Base-by-base conservation (phyloP, 2,888 invertebrate species). In the Lepidochrysops patricia region DNA sequence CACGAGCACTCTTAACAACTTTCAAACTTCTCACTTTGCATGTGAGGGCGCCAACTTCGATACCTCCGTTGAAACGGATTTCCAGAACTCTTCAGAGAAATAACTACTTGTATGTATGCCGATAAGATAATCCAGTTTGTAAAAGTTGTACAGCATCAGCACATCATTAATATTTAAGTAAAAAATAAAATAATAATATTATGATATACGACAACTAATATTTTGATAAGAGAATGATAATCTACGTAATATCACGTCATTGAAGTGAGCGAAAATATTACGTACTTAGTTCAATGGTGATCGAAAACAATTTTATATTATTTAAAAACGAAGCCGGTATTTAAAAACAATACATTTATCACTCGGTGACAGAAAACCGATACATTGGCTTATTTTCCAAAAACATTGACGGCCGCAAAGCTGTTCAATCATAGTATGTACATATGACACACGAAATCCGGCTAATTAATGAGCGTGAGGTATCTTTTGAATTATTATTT, bases 351-450 rank as follows among this genome's bases (percentile, higher is more conserved):
- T 12, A 43, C 19, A 43, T 43, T 43, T 43, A 43, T 43, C 43
- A 43, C 4, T 12, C 19, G 43, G 6, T 19, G 43, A 43, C 43
- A 43, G 43, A 19, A 43, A 43, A 43, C 19, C 43, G 19, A 43
- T 43, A 43, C 19, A 19, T 43, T 43, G 43, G 43, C 43, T 43
- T 43, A 43, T 43, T 43, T 43, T 43, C 43, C 43, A 43, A 19
- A 43, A 37, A 15, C 37, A 37, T n/a, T n/a, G n/a, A 13, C 37
- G 37, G 6, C 6, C 15, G 37, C 15, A 37, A n/a, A 19, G 43
- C 43, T 43, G 43, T 43, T 43, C 43, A 23, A 43, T 43, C 43
- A 43, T 9, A 23, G 15, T 43, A n/a, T n/a, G n/a, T n/a, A 15
- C 7, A 15, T 15, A 15, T 19, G 43, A 43, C 43, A 43, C 43